Base-by-base conservation (phyloP, 2,113 vertebrate species). In the Mustelus asterias region DNA sequence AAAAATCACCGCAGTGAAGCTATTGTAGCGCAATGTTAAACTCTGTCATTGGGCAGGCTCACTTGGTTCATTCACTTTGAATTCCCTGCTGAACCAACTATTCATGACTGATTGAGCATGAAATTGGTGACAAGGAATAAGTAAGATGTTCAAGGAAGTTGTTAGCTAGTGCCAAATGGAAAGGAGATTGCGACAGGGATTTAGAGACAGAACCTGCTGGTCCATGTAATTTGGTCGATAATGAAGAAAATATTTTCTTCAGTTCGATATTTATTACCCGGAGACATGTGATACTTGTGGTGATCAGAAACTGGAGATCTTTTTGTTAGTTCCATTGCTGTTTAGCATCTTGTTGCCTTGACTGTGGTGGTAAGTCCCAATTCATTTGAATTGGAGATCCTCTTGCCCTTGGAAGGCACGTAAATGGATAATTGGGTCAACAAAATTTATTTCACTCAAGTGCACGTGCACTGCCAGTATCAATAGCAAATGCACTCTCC, bases 101-200 rank as follows among this genome's bases (percentile, higher is more conserved):
- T 93, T 67, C 63, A 20, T 65, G 63, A 65, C 60, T 65, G n/a
- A 93, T 37, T 93, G 90, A 93, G 60, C 29, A 65, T 41, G 44
- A 93, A 93, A 63, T 67, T 93, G 90, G 41, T 92, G 89, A 92
- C 60, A 89, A 58, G 54, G 60, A 93, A 33, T 93, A 67, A 65
- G 26, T 67, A 63, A 65, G 90, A 93, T 67, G 58, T 93, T 93
- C 26, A 48, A 93, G 90, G 90, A 60, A 93, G 60, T 63, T 9
- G 7, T 94, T 5, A 94, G 63, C n/a, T 41, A n/a, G 26, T 37
- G 18, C 33, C 22, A 37, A 65, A 37, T 41, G n/a, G 65, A 94
- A 69, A 0, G 18, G n/a, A 29, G 5, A 94, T 41, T 67, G 24
- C n/a, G 10, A 41, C 37, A 41, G 37, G 92, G 65, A 94, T 94